Evolutionary conservation across 2,888 invertebrate species (phyloP).

Genomic region (Pristionchus mayeri): DNA sequence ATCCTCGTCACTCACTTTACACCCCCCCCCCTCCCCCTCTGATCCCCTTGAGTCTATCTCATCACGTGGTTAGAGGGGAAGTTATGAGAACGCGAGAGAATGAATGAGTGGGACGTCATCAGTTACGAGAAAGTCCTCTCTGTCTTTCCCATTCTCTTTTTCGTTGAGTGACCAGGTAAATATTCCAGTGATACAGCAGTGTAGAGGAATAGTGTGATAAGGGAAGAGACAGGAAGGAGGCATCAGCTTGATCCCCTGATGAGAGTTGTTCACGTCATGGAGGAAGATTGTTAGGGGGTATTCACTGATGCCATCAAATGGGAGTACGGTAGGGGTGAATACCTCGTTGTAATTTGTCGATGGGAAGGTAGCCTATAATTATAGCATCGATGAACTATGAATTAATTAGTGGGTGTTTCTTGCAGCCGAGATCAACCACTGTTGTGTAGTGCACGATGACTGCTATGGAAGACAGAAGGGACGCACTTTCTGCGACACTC

Average conservation of each 20-base stretch:
- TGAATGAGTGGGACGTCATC: not conserved
- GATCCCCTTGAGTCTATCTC: not conserved
- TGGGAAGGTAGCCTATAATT: too few species aligned
- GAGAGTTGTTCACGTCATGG: not conserved
- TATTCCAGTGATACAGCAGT: too few species aligned
- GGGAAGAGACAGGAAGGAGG: not conserved
- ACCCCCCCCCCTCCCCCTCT: not conserved
- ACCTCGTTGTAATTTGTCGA: too few species aligned
- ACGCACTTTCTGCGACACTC: constrained; percentile 58
- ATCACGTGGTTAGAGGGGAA: not conserved
- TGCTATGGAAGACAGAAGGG: constrained; percentile 62
- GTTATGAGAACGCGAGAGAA: constrained; percentile 40
- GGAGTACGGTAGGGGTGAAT: too few species aligned
- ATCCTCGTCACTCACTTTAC: constrained; percentile 1
- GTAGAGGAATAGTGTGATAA: not conserved
- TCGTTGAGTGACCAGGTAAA: too few species aligned
- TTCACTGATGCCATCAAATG: too few species aligned
- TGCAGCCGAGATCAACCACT: constrained; percentile 63
- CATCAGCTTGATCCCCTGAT: not conserved
- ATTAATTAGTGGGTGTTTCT: not conserved
- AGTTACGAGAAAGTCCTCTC: not conserved
- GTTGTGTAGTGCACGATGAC: constrained; percentile 66
- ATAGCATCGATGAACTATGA: too few species aligned
- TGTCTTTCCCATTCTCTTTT: not conserved
- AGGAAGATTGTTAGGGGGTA: not conserved